Percentiles rank a stretch among this genome's conserved stretches.
Evolutionary conservation across 2,797 vertebrate genomes (phyloP).

Genomic region (Cynopterus sphinx): DNA sequence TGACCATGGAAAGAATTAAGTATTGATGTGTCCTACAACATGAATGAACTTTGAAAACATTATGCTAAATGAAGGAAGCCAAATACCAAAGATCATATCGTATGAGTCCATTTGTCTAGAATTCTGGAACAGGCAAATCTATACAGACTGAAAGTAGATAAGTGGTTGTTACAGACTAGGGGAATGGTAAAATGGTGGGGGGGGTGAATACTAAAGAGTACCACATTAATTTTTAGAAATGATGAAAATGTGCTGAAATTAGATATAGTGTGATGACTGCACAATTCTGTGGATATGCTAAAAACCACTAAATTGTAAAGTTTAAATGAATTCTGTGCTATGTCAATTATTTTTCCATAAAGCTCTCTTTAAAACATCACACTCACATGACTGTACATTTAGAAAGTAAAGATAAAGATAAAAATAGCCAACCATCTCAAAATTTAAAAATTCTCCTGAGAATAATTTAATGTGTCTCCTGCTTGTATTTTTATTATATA

Average conservation of each 20-base stretch:
- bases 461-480: not conserved
- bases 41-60: not conserved
- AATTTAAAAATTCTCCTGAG: not conserved
- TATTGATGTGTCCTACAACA: not conserved
- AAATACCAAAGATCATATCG: not conserved
- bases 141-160: not conserved
- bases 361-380: not conserved
- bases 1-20: not conserved
- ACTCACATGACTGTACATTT: not conserved
- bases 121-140: not conserved
- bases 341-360: not conserved
- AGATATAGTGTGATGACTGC: not conserved
- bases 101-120: not conserved
- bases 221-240: not conserved
- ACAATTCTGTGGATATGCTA: not conserved
- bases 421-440: not conserved
- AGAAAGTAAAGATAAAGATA: not conserved
- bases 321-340: not conserved
- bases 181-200: not conserved
- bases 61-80: not conserved
- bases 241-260: not conserved
- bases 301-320: not conserved
- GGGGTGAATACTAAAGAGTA: not conserved
- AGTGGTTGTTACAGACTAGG: not conserved
- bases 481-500: not conserved